phyloP scores from a whole-genome alignment of 2,888 invertebrate genomes.

The Ophion costatus region DNA sequence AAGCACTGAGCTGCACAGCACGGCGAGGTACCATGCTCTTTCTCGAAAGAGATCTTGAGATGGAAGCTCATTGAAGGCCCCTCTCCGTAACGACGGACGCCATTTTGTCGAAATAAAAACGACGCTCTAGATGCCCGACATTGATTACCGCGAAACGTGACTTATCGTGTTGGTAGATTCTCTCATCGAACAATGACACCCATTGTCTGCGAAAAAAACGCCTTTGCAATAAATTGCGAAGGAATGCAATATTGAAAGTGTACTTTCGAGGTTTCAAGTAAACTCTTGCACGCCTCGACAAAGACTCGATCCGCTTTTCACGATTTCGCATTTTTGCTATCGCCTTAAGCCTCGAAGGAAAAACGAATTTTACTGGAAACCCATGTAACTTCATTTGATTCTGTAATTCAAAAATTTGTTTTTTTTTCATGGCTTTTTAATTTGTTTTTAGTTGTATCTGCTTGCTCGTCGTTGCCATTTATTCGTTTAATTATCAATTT shows the following conservation, averaged over 20 bases:
- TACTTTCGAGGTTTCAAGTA: slow-evolving; percentile 14
- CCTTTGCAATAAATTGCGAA: slow-evolving; percentile 35
- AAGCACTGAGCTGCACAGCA: slow-evolving; percentile 31
- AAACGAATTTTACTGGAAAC: neutral
- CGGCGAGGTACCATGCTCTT: slow-evolving; percentile 34
- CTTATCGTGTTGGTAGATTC: slow-evolving; percentile 70
- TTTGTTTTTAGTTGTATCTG: too few species aligned
- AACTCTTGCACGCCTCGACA: slow-evolving; percentile 2
- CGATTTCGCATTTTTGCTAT: neutral
- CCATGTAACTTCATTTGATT: neutral
- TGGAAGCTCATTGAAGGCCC: neutral
- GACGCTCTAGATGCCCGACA: slow-evolving; percentile 79
- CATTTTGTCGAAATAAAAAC: slow-evolving; percentile 54
- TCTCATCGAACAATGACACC: slow-evolving; percentile 8
- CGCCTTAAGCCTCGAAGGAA: neutral
- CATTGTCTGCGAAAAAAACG: slow-evolving; percentile 41
- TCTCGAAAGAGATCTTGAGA: slow-evolving; percentile 28
- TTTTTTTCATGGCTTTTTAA: too few species aligned
- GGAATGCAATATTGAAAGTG: slow-evolving; percentile 35
- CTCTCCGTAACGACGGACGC: slow-evolving; percentile 44
- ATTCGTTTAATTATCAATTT: too few species aligned
- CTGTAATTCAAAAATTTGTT: neutral
- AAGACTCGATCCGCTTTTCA: neutral
- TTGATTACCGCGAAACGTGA: slow-evolving; percentile 79
- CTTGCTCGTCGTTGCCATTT: too few species aligned